A percentile compares a stretch with the other conserved stretches of the same genome.
These are phyloP conservation scores for Drosophila phalerata DNA, from an alignment of 2,888 invertebrate genomes.

Conservation along the genomic window DNA sequence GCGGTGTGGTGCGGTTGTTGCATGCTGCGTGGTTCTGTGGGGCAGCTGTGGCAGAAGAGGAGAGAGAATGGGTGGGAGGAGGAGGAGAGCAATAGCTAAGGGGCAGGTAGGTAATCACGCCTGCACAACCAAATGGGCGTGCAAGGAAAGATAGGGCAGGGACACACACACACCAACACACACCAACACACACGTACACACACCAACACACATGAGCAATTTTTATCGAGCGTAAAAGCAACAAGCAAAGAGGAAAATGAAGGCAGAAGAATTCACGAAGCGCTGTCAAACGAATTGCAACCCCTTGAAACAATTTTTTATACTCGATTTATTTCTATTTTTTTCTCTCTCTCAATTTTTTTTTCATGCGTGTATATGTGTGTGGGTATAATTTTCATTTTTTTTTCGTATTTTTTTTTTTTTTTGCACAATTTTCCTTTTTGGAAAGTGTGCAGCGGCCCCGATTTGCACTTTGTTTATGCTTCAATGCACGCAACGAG, in stretches of 20 bases:
- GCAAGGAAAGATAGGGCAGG: background rate
- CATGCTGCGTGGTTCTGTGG: constrained; percentile 3
- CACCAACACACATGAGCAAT: constrained; percentile 52
- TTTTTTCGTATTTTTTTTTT: constrained; percentile 17
- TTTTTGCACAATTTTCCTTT: constrained; percentile 55
- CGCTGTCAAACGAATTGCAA: constrained; percentile 71
- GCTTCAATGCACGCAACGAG: constrained; percentile 61
- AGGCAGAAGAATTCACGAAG: constrained; percentile 37
- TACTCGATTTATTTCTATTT: constrained; percentile 75
- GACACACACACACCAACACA: too few relatives aligned
- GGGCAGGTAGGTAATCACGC: constrained; percentile 69
- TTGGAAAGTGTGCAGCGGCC: constrained; percentile 37
- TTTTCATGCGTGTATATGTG: constrained; percentile 17
- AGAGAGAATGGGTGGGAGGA: too few relatives aligned
- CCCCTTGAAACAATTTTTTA: constrained; percentile 77
- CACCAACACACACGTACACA: too few relatives aligned
- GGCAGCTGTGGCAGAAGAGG: background rate
- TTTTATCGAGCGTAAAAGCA: constrained; percentile 70
- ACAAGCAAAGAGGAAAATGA: constrained; percentile 51
- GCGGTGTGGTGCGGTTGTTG: constrained; percentile 1
- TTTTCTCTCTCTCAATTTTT: constrained; percentile 14
- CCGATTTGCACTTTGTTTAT: constrained; percentile 55
- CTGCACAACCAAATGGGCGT: constrained; percentile 25
- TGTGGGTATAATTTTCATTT: constrained; percentile 18
- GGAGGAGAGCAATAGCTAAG: constrained; percentile 15